phyloP scores from a whole-genome alignment of 2,113 vertebrate genomes.

The Pyrgilauda ruficollis region DNA sequence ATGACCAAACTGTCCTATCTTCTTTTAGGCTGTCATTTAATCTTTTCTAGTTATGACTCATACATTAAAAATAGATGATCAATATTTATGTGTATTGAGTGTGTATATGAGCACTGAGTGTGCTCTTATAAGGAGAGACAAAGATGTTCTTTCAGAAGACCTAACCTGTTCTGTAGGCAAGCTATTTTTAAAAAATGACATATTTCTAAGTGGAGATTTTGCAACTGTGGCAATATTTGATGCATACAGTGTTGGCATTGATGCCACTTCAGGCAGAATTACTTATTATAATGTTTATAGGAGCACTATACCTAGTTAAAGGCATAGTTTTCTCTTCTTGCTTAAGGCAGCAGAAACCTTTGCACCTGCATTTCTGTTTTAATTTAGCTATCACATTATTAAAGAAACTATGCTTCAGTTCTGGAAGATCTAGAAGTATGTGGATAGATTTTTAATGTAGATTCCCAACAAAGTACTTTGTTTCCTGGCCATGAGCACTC shows the following conservation, averaged over 20 bases:
- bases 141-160: neutral
- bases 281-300: neutral
- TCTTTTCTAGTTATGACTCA: conserved; percentile 35
- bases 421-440: neutral
- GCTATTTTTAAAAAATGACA: conserved; percentile 31
- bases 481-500: neutral
- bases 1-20: neutral
- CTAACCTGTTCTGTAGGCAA: neutral
- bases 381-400: neutral
- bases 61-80: conserved; percentile 26
- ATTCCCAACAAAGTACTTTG: neutral
- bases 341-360: neutral
- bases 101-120: neutral
- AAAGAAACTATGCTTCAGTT: neutral
- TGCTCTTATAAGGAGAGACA: neutral
- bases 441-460: neutral
- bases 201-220: neutral
- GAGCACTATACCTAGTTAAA: neutral
- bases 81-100: conserved; percentile 35
- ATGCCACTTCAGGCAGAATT: neutral
- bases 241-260: neutral
- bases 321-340: neutral
- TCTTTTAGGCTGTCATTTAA: neutral
- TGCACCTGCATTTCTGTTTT: neutral
- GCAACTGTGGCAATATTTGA: neutral